A percentile compares a stretch with the other conserved stretches of the same genome.
Evolutionary conservation across 1,140 invertebrate genomes (phyloP).

Genomic region (Ceratina australensis): DNA sequence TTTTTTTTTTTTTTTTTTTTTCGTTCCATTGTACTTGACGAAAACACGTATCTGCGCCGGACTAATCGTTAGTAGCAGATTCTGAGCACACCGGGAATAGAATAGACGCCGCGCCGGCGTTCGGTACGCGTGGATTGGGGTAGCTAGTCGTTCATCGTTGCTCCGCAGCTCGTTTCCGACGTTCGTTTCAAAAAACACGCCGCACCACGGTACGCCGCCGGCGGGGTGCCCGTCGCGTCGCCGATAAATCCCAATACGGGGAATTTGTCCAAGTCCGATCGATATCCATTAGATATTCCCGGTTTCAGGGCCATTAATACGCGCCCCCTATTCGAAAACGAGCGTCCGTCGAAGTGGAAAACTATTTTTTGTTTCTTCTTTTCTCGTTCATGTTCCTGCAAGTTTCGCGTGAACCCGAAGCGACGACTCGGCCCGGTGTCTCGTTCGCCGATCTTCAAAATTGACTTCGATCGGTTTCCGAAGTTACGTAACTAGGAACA

Average conservation of each 20-base stretch:
- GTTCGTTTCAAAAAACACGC: not conserved
- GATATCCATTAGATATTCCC: not conserved
- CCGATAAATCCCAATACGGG: not conserved
- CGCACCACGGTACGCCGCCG: not conserved
- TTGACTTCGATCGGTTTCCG: not conserved
- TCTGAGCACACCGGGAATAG: conserved; percentile 31
- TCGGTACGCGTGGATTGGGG: not conserved
- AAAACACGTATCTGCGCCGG: conserved; percentile 52
- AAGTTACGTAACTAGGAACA: not conserved
- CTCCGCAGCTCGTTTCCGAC: not conserved
- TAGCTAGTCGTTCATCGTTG: not conserved
- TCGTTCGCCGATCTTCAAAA: conserved; percentile 1
- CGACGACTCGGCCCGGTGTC: not conserved
- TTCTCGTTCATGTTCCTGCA: not conserved
- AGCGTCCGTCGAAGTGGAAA: not conserved
- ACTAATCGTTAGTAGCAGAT: conserved; percentile 59
- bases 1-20: conserved; percentile 54
- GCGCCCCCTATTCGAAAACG: not conserved
- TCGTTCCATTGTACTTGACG: conserved; percentile 50
- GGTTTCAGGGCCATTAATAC: not conserved
- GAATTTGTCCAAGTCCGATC: not conserved
- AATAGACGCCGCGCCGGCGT: not conserved
- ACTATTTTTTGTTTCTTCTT: conserved; percentile 16
- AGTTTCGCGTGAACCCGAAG: not conserved
- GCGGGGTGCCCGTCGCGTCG: too few relatives aligned